A percentile compares a stretch with the other conserved stretches of the same genome.
phyloP scores from a whole-genome alignment of 2,797 vertebrate species.

The Sciurus vulgaris region DNA sequence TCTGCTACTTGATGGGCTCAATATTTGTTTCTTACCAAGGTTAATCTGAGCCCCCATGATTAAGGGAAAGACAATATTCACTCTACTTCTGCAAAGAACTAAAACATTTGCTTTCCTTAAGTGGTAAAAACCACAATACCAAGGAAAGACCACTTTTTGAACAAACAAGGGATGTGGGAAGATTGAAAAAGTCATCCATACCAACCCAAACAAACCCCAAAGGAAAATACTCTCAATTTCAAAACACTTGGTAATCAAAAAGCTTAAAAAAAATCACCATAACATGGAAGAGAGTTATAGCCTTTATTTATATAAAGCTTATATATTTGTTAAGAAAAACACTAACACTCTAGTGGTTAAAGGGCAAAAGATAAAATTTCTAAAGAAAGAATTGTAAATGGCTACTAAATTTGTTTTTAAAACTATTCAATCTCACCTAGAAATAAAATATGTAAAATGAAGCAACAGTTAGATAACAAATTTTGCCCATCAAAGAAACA shows the following conservation, averaged over 20 bases:
- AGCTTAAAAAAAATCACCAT: not conserved
- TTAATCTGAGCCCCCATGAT: not conserved
- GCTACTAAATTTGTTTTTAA: not conserved
- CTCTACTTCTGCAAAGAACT: conserved; percentile 6
- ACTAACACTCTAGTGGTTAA: conserved; percentile 3
- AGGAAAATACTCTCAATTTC: conserved; percentile 50
- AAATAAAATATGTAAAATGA: conserved; percentile 41
- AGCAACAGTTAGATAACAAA: not conserved
- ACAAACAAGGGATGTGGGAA: conserved; percentile 31
- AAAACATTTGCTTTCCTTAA: conserved; percentile 48
- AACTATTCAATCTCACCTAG: not conserved
- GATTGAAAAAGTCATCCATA: conserved; percentile 23
- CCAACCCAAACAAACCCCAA: conserved; percentile 7
- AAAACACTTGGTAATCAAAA: conserved; percentile 1
- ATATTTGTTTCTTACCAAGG: conserved; percentile 3
- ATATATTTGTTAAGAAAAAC: conserved; percentile 38
- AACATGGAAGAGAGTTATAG: not conserved
- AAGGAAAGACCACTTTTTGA: conserved; percentile 44
- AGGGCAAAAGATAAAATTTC: conserved; percentile 45
- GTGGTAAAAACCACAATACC: conserved; percentile 55
- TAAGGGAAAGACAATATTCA: conserved; percentile 31
- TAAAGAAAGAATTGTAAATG: conserved; percentile 46
- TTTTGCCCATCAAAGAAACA: conserved; percentile 13
- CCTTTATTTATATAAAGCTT: conserved; percentile 32
- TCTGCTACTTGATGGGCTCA: not conserved